Evolutionary conservation across 2,113 vertebrate genomes (phyloP).

Genomic region (Scatophagus argus): DNA sequence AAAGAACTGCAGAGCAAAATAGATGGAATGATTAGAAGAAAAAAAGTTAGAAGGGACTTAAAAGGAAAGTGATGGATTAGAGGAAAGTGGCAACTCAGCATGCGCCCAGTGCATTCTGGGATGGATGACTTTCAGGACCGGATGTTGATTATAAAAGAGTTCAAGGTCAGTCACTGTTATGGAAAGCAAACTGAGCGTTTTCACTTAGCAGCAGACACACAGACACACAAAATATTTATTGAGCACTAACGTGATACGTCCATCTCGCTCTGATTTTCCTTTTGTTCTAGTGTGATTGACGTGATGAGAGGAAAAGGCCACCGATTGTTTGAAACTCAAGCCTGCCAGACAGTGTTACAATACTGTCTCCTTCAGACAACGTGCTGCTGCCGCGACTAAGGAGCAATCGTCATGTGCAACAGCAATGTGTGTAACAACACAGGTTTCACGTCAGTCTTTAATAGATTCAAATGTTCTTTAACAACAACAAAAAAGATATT

Average conservation of each 20-base stretch:
- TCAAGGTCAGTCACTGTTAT: constrained; percentile 1
- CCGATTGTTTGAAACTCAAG: constrained; percentile 51
- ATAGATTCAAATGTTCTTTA: neutral
- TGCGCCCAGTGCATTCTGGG: constrained; percentile 2
- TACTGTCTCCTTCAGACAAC: constrained; percentile 48
- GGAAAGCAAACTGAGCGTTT: constrained; percentile 35
- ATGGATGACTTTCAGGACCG: constrained; percentile 4
- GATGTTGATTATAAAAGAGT: constrained; percentile 15
- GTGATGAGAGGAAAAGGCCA: constrained; percentile 25
- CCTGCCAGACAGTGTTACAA: constrained; percentile 33
- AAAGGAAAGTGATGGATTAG: neutral
- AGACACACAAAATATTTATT: constrained; percentile 59
- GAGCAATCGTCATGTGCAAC: constrained; percentile 2
- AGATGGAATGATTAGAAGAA: constrained; percentile 11
- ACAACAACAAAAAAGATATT: too few species aligned
- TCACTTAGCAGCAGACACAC: constrained; percentile 28
- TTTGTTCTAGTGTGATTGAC: constrained; percentile 50
- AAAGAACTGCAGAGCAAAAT: constrained; percentile 9
- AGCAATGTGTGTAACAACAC: neutral
- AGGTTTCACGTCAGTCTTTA: neutral
- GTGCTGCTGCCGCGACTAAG: neutral
- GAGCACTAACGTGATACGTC: constrained; percentile 45
- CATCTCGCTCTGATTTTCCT: constrained; percentile 40
- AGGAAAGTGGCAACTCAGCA: neutral
- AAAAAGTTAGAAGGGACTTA: neutral